These are phyloP conservation scores for Rhegmatorhina hoffmannsi DNA, from an alignment of 2,113 vertebrate genomes.

Conservation along the genomic window DNA sequence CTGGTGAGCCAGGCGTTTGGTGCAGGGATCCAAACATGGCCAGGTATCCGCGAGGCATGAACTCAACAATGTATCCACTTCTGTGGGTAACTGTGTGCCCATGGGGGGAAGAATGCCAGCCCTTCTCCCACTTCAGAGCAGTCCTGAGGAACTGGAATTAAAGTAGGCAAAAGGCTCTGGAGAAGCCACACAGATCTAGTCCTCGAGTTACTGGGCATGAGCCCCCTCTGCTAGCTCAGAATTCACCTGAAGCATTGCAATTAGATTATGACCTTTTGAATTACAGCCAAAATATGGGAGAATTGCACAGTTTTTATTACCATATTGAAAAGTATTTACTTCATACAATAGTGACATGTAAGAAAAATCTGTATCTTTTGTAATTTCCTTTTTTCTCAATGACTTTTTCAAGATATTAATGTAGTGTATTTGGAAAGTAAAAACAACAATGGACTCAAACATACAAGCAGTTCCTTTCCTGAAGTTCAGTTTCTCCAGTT, in stretches of 20 bases:
- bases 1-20: background rate
- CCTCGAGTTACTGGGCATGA: background rate
- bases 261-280: background rate
- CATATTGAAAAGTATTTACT: background rate
- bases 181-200: background rate
- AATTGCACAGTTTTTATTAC: background rate
- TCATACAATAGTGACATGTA: background rate
- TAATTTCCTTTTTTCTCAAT: background rate
- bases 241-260: background rate
- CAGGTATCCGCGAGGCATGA: background rate
- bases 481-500: background rate
- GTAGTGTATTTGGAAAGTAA: background rate
- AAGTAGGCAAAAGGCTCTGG: background rate
- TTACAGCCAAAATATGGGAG: background rate
- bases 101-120: background rate
- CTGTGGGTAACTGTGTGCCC: rapidly evolving
- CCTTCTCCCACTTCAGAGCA: background rate
- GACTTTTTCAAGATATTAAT: background rate
- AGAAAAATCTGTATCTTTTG: background rate
- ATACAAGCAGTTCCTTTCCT: background rate
- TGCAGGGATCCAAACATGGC: background rate
- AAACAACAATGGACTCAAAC: background rate
- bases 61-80: background rate
- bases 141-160: background rate
- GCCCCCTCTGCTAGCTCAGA: background rate